Evolutionary conservation across 2,888 invertebrate species (phyloP).

Genomic region (Polyommatus iphigenia): DNA sequence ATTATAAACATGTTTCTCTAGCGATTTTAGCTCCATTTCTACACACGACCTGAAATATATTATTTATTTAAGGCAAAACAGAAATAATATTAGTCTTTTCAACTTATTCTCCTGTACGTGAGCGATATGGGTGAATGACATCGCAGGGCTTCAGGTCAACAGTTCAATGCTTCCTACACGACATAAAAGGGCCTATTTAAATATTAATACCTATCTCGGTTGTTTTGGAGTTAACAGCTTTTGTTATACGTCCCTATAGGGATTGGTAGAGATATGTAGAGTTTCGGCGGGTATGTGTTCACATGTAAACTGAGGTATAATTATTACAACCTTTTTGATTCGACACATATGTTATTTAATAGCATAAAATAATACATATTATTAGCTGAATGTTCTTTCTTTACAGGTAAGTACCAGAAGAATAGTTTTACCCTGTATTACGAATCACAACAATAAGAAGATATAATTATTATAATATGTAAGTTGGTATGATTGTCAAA

Average conservation of each 20-base stretch:
- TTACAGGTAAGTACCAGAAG: constrained; percentile 27
- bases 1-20: too few species aligned
- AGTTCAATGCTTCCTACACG: constrained; percentile 17
- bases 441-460: too few species aligned
- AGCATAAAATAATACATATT: too few species aligned
- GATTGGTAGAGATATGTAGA: background rate
- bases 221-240: constrained; percentile 9
- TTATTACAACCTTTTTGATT: background rate
- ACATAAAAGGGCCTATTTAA: constrained; percentile 24
- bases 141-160: constrained; percentile 3
- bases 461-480: background rate
- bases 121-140: constrained; percentile 14
- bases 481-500: background rate
- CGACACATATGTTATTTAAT: too few species aligned
- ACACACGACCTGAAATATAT: background rate
- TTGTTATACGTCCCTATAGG: background rate
- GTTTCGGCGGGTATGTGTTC: background rate
- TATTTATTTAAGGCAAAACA: background rate
- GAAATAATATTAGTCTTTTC: background rate
- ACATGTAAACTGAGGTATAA: background rate
- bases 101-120: background rate
- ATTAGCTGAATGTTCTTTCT: background rate
- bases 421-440: background rate
- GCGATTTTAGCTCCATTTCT: background rate
- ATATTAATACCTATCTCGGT: constrained; percentile 23